Evolutionary conservation across 2,113 vertebrate genomes (phyloP), one percentile per base, ranked within the genome.

Genomic region (Erythrolamprus reginae): DNA sequence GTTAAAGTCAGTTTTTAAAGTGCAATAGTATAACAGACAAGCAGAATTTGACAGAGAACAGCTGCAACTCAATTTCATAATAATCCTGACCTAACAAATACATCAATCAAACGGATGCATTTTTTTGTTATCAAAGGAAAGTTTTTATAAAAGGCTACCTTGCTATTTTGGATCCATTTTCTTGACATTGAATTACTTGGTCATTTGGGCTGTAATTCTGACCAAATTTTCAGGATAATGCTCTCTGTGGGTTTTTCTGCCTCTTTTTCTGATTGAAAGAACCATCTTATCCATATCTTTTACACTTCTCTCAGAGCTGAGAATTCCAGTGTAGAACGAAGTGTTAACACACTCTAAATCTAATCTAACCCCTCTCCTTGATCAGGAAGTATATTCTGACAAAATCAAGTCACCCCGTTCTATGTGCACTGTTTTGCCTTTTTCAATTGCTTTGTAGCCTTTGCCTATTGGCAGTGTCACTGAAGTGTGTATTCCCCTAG

Each of bases 391-490:
- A 95, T 97, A 96, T 97, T 97, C 92, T 97, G 96, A 97, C 96
- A 93, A 96, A 97, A 97, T 94, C 77, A 96, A 97, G 97, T 96
- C 97, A 97, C 98, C 96, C 98, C 93, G 94, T 98, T 96, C 94
- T 97, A 97, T 95, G 95, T 98, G 98, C 97, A 98, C 98, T 98
- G 98, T 97, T 98, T 94, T 96, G 95, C 96, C 95, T 97, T 96
- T 95, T 94, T 94, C 92, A 95, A 97, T 98, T 98, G 98, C 98
- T 98, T 98, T 98, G 98, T 97, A 98, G 98, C 98, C 98, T 97
- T 97, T 95, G 97, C 93, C 96, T 97, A 95, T 96, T 95, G 96
- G 95, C 98, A 96, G 97, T 97, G 98, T 97, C 98, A 98, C 98
- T 98, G 97, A 98, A 98, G 97, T 97, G 96, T 97, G 97, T 98